phyloP scores from a whole-genome alignment of 2,888 invertebrate genomes.

The Aelia acuminata region DNA sequence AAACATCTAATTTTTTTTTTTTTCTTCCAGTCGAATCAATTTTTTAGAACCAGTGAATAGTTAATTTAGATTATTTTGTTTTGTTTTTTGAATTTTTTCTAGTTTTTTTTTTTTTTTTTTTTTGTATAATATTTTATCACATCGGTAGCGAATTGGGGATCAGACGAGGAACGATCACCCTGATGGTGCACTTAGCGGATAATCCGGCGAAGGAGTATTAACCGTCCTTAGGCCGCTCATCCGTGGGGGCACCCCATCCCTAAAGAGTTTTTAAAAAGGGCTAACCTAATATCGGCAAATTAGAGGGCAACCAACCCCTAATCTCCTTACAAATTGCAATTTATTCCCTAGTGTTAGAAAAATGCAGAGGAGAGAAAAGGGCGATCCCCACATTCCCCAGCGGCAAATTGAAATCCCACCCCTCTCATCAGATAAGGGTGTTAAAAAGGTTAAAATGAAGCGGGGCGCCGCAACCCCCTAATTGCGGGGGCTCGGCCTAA shows the following conservation, averaged over 20 bases:
- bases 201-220: neutral
- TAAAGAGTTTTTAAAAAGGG: slow-evolving; percentile 41
- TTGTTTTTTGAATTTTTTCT: no score
- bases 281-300: slow-evolving; percentile 60
- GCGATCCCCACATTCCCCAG: slow-evolving; percentile 55
- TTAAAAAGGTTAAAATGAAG: slow-evolving; percentile 67
- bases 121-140: no score
- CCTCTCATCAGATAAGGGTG: slow-evolving; percentile 65
- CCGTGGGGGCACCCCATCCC: neutral
- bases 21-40: no score
- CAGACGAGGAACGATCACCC: neutral
- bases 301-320: slow-evolving; percentile 52
- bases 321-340: slow-evolving; percentile 52
- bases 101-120: no score
- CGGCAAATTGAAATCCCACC: slow-evolving; percentile 63
- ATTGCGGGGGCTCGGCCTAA: slow-evolving; percentile 55
- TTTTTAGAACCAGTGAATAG: no score
- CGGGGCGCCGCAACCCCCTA: slow-evolving; percentile 60
- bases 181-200: slow-evolving; percentile 16
- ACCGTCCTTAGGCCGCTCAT: neutral
- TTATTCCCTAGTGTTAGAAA: slow-evolving; percentile 59
- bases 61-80: no score
- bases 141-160: neutral
- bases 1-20: no score
- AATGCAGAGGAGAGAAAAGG: slow-evolving; percentile 51